These are phyloP conservation scores for Leptarthrus brevirostris DNA, from an alignment of 2,888 invertebrate species.

Conservation along the genomic window DNA sequence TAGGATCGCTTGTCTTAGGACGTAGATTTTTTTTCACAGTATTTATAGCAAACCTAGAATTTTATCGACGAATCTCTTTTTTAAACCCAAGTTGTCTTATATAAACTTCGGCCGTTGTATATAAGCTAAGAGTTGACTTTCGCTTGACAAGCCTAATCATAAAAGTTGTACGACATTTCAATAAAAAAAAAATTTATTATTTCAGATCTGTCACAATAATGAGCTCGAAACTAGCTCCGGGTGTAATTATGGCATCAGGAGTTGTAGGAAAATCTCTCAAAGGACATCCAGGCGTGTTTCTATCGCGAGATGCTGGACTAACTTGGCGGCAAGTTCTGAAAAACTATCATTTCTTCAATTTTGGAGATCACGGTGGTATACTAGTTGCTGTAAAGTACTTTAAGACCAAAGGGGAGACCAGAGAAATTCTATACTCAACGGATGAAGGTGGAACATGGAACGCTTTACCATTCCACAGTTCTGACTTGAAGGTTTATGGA, in stretches of 20 bases:
- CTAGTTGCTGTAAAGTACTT: constrained; percentile 87
- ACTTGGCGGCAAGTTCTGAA: constrained; percentile 85
- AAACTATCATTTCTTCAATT: constrained; percentile 86
- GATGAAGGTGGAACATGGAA: constrained; percentile 89
- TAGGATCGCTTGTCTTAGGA: too few relatives aligned
- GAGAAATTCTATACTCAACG: constrained; percentile 83
- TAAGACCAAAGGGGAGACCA: constrained; percentile 80
- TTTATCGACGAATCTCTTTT: too few relatives aligned
- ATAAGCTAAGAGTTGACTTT: too few relatives aligned
- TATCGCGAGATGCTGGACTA: constrained; percentile 84
- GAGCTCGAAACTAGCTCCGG: constrained; percentile 88
- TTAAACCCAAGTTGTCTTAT: too few relatives aligned
- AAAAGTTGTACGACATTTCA: too few relatives aligned
- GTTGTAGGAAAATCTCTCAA: constrained; percentile 82
- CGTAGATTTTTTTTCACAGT: too few relatives aligned
- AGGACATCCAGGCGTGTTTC: constrained; percentile 82
- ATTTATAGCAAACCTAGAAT: too few relatives aligned
- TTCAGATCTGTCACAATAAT: constrained; percentile 80
- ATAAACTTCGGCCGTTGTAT: too few relatives aligned
- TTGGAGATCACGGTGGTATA: constrained; percentile 92
- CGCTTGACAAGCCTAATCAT: too few relatives aligned
- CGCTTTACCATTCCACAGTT: constrained; percentile 76
- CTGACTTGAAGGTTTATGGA: constrained; percentile 86
- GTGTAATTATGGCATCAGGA: constrained; percentile 88
- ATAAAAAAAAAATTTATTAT: neutral